These are phyloP conservation scores for Alentia gelatinosa DNA, from an alignment of 2,888 invertebrate species.

Conservation along the genomic window DNA sequence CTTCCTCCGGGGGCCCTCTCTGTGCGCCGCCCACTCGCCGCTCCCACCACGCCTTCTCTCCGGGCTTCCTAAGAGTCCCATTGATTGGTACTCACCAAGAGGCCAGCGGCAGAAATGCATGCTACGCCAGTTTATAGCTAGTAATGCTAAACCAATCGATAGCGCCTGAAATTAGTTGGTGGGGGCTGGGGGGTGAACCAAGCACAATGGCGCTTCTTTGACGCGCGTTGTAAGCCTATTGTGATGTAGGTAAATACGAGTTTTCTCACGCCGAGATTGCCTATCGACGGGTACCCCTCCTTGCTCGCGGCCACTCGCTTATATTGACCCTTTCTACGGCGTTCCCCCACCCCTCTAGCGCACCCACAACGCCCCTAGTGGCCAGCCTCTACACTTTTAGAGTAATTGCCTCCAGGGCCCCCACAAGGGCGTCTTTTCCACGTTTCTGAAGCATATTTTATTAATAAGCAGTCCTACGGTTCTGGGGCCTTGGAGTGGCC, in stretches of 20 bases:
- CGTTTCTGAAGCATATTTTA: conserved; percentile 32
- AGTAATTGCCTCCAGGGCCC: conserved; percentile 39
- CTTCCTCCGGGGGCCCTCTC: too few species aligned
- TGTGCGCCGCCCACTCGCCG: too few species aligned
- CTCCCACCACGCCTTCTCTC: background rate
- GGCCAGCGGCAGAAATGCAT: background rate
- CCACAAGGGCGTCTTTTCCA: background rate
- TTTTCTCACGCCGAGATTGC: conserved; percentile 41
- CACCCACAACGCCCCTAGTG: too few species aligned
- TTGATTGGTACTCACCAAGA: background rate
- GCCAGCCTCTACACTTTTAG: conserved; percentile 25
- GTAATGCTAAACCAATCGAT: conserved; percentile 45
- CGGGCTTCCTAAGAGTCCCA: background rate
- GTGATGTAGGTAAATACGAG: conserved; percentile 32
- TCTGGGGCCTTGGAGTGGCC: background rate
- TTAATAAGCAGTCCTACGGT: conserved; percentile 2
- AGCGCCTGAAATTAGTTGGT: conserved; percentile 40
- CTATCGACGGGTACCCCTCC: conserved; percentile 19
- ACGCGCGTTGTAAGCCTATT: conserved; percentile 8
- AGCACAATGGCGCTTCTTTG: conserved; percentile 21
- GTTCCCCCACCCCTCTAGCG: background rate
- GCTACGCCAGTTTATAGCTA: conserved; percentile 46
- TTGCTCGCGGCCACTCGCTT: background rate
- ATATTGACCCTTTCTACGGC: conserved; percentile 24
- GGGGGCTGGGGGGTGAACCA: background rate